Evolutionary conservation across 2,888 invertebrate species (phyloP).

Genomic region (Saturnia pavonia): DNA sequence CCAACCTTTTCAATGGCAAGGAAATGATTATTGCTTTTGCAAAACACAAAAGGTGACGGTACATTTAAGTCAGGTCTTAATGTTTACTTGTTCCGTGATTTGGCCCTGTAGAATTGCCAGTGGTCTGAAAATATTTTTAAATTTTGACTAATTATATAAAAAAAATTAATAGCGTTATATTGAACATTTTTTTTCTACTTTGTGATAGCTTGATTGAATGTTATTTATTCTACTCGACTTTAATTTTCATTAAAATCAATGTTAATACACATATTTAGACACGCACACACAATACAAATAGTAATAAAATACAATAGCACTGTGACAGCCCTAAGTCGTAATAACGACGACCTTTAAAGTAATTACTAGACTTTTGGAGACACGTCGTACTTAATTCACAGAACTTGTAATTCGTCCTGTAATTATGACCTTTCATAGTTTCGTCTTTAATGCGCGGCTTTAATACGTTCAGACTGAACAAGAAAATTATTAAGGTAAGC

Average conservation of each 20-base stretch:
- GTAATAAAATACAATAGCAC: background rate
- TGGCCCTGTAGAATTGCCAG: conserved; percentile 41
- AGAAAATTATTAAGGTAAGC: conserved; percentile 21
- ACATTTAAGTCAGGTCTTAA: conserved; percentile 45
- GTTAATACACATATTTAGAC: no score
- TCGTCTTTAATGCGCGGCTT: conserved; percentile 33
- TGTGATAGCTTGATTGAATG: background rate
- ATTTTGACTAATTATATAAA: background rate
- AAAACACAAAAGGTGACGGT: conserved; percentile 40
- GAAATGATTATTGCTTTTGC: conserved; percentile 39
- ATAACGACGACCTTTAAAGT: conserved; percentile 38
- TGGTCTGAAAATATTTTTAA: conserved; percentile 6
- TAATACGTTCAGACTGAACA: conserved; percentile 28
- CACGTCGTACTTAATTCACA: conserved; percentile 49
- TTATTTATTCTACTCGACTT: background rate
- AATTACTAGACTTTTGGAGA: conserved; percentile 48
- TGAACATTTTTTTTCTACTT: background rate
- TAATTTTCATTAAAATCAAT: background rate
- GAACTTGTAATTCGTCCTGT: conserved; percentile 49
- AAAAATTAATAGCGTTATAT: background rate
- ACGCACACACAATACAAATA: no score
- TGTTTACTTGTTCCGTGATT: conserved; percentile 47
- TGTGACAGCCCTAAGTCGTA: background rate
- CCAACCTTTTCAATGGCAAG: conserved; percentile 27
- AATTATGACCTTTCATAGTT: conserved; percentile 41